phyloP scores from a whole-genome alignment of 2,113 vertebrate species.

The Gadus macrocephalus region DNA sequence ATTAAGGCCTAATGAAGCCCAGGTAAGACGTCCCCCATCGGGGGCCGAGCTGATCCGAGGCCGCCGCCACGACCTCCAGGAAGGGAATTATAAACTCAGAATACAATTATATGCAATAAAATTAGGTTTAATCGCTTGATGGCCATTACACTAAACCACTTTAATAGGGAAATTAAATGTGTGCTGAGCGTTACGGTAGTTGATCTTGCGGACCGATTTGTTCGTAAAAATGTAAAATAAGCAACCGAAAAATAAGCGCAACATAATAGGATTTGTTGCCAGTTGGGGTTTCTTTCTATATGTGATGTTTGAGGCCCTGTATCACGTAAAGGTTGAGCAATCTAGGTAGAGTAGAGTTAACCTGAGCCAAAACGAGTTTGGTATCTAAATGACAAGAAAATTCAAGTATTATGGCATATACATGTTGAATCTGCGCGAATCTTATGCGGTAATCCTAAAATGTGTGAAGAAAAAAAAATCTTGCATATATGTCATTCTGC shows the following conservation, averaged over 20 bases:
- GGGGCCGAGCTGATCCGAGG: background rate
- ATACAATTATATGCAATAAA: conserved; percentile 42
- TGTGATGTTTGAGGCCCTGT: no score
- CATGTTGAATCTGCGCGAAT: conserved; percentile 26
- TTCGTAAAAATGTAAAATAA: no score
- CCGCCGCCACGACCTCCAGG: conserved; percentile 38
- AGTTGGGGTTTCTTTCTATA: no score
- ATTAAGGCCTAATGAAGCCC: conserved; percentile 44
- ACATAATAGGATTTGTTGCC: no score
- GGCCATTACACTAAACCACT: conserved; percentile 37
- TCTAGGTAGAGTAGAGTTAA: no score
- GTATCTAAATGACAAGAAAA: no score
- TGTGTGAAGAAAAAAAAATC: conserved; percentile 46
- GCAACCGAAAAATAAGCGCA: no score
- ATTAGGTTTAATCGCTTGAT: conserved; percentile 36
- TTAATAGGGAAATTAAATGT: conserved; percentile 10
- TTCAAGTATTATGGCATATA: no score
- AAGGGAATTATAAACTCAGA: conserved; percentile 46
- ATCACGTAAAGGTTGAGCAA: no score
- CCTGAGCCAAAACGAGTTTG: no score
- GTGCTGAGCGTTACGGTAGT: background rate
- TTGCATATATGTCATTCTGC: conserved; percentile 61
- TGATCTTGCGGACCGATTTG: conserved; percentile 14
- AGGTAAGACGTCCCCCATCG: conserved; percentile 50
- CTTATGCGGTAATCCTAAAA: conserved; percentile 42